Conservation (phyloP, 2,888 invertebrate species). For the Arctia plantaginis region DNA sequence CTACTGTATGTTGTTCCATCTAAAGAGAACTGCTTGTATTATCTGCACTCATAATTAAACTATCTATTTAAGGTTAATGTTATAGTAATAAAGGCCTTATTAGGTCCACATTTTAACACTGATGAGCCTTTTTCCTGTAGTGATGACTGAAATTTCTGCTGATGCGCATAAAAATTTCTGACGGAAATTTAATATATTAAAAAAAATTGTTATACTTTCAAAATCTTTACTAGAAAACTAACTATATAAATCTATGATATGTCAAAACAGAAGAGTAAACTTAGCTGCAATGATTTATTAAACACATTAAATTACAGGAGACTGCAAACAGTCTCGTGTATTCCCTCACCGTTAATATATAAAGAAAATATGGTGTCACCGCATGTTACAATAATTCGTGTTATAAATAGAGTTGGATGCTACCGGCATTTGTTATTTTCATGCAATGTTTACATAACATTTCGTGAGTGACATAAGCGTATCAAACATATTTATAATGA, state of each 20-base stretch:
- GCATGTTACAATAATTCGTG: conserved; percentile 20
- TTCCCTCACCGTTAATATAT: neutral
- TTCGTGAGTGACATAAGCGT: conserved; percentile 18
- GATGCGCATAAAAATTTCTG: neutral
- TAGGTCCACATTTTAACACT: neutral
- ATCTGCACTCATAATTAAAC: no score
- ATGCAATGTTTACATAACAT: conserved; percentile 27
- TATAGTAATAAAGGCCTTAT: neutral
- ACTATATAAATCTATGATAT: neutral
- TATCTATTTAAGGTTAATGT: no score
- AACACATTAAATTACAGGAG: neutral
- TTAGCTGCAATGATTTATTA: neutral
- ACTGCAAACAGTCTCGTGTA: neutral
- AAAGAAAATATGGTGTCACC: conserved; percentile 11
- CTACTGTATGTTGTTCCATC: no score
- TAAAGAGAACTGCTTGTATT: no score
- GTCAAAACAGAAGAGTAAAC: neutral
- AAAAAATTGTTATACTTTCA: neutral
- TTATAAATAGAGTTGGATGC: conserved; percentile 22
- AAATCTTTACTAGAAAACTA: neutral
- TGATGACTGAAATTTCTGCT: neutral
- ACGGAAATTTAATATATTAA: neutral
- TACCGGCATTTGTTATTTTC: conserved; percentile 23
- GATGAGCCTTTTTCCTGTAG: neutral
- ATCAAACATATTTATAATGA: no score